Percentiles rank a stretch among this genome's conserved stretches.
Conservation (phyloP, 2,113 vertebrate genomes). For the Bucco capensis region DNA sequence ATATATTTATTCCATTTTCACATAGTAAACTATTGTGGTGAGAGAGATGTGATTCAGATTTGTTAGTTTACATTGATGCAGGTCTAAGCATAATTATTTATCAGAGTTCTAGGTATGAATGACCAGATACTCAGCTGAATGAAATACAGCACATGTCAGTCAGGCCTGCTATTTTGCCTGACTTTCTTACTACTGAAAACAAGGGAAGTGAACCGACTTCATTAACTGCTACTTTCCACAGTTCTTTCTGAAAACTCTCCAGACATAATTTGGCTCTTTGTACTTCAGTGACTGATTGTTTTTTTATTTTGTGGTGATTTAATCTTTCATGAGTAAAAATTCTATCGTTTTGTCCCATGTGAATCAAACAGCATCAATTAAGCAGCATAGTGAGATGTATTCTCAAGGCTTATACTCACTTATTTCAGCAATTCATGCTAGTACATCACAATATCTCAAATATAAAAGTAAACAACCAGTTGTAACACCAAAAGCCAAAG, state of each 20-base stretch:
- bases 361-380: background rate
- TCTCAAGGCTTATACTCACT: background rate
- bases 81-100: background rate
- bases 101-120: background rate
- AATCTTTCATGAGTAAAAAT: background rate
- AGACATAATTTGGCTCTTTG: background rate
- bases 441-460: background rate
- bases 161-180: background rate
- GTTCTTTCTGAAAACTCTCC: background rate
- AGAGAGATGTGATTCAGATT: background rate
- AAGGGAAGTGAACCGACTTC: background rate
- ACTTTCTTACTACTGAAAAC: background rate
- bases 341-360: background rate
- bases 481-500: background rate
- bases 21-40: background rate
- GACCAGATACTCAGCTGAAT: background rate
- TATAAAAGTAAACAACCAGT: background rate
- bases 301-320: background rate
- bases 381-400: background rate
- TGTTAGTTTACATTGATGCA: background rate
- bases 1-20: background rate
- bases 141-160: background rate
- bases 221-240: background rate
- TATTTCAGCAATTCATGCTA: background rate
- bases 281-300: background rate